Evolutionary conservation across 2,888 invertebrate genomes (phyloP), one percentile per base, ranked within the genome.

Genomic region (Tetragonula carbonaria): DNA sequence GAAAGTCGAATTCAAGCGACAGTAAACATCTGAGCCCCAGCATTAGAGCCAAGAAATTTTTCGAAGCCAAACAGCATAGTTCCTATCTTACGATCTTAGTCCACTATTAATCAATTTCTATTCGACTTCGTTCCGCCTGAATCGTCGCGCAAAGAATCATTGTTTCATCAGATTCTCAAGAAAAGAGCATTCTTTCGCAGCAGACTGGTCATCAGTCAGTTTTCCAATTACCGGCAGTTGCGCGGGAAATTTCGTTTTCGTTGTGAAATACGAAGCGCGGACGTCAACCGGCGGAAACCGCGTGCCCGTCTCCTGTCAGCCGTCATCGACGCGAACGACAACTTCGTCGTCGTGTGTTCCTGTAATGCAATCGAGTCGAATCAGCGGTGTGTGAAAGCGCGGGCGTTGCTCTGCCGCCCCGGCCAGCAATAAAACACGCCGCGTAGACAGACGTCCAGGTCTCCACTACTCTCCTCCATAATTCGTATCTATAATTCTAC

Each of bases 271-370:
- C 76, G 68, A 68, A 59, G 50, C 23, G 33, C 57, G 65, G n/a
- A 38, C 75, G 67, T 68, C 67, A 59, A 38, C 23, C 33, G 67
- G 23, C 28, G 63, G 13, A 53, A 6, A 28, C 53, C 65, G 62
- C n/a, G 70, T 68, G 63, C 33, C 38, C 74, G 80, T 66, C 71
- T 74, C 77, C 86, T 78, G 87, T 87, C 87, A 88, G 66, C 70
- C 80, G 70, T 87, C 88, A 88, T 87, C 76, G 87, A 68, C 65
- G 86, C 76, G 68, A 83, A 72, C 78, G 86, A 83, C 83, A 82
- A 86, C 75, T 68, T 72, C 75, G 78, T 72, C 78, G 84, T 57
- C 75, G 80, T 73, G 68, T 76, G 72, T 77, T 70, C 73, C 57
- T 67, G 68, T 83, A 82, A 82, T 65, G 76, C 83, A 74, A 84